Evolutionary conservation across 1,140 invertebrate genomes (phyloP).

Genomic region (Halotydeus destructor): DNA sequence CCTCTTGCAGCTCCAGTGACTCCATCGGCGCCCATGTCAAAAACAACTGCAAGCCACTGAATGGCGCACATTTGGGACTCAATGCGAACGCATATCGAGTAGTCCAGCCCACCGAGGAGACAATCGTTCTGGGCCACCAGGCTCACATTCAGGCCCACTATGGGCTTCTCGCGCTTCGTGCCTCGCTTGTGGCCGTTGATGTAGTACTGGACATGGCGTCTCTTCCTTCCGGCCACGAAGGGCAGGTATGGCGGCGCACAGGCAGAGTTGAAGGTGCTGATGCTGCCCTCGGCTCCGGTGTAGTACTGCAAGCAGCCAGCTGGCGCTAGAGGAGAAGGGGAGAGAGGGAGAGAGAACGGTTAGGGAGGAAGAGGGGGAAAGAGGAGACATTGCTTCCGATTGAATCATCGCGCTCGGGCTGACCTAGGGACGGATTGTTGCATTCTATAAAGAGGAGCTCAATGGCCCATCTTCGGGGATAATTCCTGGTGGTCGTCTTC

Average conservation of each 20-base stretch:
- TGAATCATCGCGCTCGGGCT: background rate
- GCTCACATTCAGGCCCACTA: too few relatives aligned
- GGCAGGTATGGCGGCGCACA: background rate
- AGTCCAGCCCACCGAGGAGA: background rate
- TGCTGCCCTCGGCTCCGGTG: conserved; percentile 34
- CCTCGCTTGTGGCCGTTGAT: too few relatives aligned
- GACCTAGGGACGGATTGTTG: background rate
- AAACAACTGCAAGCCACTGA: background rate
- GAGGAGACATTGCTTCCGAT: too few relatives aligned
- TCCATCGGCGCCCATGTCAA: conserved; percentile 2
- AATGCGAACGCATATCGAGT: background rate
- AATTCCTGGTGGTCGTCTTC: background rate
- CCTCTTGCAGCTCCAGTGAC: background rate
- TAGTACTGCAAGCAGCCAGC: conserved; percentile 55
- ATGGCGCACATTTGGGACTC: background rate
- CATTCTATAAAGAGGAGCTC: background rate
- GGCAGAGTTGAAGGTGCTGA: conserved; percentile 39
- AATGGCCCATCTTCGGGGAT: background rate
- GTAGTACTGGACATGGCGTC: too few relatives aligned
- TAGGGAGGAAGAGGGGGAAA: too few relatives aligned
- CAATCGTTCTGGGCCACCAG: background rate
- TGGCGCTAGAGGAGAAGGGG: conserved; percentile 29
- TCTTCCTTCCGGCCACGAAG: too few relatives aligned
- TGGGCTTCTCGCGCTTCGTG: too few relatives aligned
- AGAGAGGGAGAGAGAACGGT: background rate